Base-by-base conservation (phyloP, 2,888 invertebrate genomes). In the Salpingus planirostris region DNA sequence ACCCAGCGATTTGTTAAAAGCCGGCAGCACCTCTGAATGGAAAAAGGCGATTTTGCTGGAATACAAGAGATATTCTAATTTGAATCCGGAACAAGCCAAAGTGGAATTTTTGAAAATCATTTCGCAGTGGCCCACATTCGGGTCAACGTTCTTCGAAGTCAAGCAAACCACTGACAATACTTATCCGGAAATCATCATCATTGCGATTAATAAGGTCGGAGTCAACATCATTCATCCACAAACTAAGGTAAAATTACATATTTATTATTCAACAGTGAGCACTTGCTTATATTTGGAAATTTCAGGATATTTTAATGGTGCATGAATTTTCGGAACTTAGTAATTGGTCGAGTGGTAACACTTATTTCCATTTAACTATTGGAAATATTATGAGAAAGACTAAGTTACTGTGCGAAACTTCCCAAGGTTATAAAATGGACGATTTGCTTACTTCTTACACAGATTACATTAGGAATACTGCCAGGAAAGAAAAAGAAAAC, bases 331-430 rank as follows among this genome's bases (percentile, higher is more conserved):
- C 83, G 1, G 84, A 89, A 53, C 73, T 96, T 40, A 88, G 86
- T 29, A 92, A 92, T 60, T 96, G 95, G 93, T 91, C 90, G 24
- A 90, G 90, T 5, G 93, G 93, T 7, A 92, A 91, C 60, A 92
- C 89, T 0, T 95, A 86, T 60, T 95, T 95, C 71, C 88, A 90
- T 55, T 80, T 92, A 72, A 90, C 92, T 0, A 87, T 95, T 54
- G 93, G 93, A n/a, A 93, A 90, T 59, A 78, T 95, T 60, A 80
- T 95, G 50, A 77, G 86, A 25, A 91, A 91, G 32, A 85, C 84
- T 14, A 92, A 92, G 62, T 68, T 82, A 35, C 71, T 95, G 2
- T 92, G 90, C 60, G 91, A 92, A 68, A 95, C 93, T 2, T 80
- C 84, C 0, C 71, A 91, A 53, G 95, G 93, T 21, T 93, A 95